Conservation (phyloP, 2,888 invertebrate species). For the Branchipolynoe longqiensis region DNA sequence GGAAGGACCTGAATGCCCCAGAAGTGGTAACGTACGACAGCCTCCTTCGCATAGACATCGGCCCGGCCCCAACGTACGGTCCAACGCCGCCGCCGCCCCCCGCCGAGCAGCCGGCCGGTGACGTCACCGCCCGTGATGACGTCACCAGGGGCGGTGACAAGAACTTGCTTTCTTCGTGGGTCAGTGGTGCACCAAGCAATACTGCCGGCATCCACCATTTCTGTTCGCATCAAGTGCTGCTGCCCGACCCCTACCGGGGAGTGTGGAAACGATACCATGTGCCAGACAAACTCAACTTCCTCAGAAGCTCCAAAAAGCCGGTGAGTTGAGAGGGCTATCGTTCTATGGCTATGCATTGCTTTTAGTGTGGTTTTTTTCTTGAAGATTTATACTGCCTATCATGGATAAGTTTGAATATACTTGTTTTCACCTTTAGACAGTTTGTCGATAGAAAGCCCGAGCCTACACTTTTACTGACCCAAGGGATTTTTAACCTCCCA, state of each 20-base stretch:
- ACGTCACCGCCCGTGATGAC: neutral
- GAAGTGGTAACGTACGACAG: slow-evolving; percentile 76
- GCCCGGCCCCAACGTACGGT: slow-evolving; percentile 69
- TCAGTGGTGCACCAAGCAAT: slow-evolving; percentile 70
- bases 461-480: no score
- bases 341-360: no score
- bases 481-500: no score
- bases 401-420: no score
- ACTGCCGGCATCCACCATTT: slow-evolving; percentile 76
- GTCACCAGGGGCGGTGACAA: slow-evolving; percentile 54
- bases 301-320: no score
- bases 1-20: slow-evolving; percentile 75
- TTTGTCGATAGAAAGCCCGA: no score
- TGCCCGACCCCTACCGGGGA: slow-evolving; percentile 75
- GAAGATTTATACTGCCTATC: no score
- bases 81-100: neutral
- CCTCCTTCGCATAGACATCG: slow-evolving; percentile 74
- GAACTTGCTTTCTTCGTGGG: slow-evolving; percentile 77
- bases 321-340: no score
- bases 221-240: slow-evolving; percentile 77
- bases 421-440: no score
- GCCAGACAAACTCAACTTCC: slow-evolving; percentile 70
- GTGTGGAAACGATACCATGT: slow-evolving; percentile 78
- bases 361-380: no score
- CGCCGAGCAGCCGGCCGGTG: neutral